phyloP scores from a whole-genome alignment of 1,140 invertebrate species.

The Diorhabda elongata region DNA sequence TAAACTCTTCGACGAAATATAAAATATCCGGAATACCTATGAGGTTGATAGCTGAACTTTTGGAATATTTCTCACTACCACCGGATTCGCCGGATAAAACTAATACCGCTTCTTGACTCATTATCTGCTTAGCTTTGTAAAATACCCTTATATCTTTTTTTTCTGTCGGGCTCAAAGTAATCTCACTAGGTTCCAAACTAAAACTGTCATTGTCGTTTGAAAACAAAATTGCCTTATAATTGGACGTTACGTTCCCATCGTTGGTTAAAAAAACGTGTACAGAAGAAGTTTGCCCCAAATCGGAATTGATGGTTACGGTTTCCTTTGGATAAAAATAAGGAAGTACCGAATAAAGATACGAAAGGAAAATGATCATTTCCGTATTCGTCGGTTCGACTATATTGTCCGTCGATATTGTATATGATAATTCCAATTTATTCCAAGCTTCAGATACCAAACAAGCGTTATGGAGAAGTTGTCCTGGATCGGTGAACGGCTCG shows the following conservation, averaged over 20 bases:
- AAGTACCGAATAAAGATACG: conserved; percentile 45
- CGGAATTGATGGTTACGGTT: conserved; percentile 33
- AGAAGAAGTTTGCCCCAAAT: conserved; percentile 23
- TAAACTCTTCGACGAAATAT: conserved; percentile 1
- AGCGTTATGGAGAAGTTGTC: conserved; percentile 47
- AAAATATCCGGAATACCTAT: conserved; percentile 31
- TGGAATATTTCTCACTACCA: conserved; percentile 33
- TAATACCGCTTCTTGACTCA: conserved; percentile 31
- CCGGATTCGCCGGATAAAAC: conserved; percentile 43
- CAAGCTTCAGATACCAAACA: conserved; percentile 43
- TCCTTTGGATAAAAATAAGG: conserved; percentile 39
- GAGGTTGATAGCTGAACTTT: conserved; percentile 38
- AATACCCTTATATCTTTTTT: conserved; percentile 27
- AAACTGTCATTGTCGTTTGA: conserved; percentile 35
- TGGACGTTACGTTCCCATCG: conserved; percentile 25
- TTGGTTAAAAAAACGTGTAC: conserved; percentile 29
- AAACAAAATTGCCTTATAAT: conserved; percentile 31
- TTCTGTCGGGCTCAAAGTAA: conserved; percentile 23
- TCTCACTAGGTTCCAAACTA: conserved; percentile 14
- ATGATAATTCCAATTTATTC: conserved; percentile 46
- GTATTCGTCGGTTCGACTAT: conserved; percentile 28
- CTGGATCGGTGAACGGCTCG: conserved; percentile 33
- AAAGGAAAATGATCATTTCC: conserved; percentile 14
- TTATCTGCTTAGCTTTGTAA: conserved; percentile 28
- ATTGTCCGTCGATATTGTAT: conserved; percentile 41